phyloP scores from a whole-genome alignment of 2,888 invertebrate species.

The Catotricha subobsoleta region DNA sequence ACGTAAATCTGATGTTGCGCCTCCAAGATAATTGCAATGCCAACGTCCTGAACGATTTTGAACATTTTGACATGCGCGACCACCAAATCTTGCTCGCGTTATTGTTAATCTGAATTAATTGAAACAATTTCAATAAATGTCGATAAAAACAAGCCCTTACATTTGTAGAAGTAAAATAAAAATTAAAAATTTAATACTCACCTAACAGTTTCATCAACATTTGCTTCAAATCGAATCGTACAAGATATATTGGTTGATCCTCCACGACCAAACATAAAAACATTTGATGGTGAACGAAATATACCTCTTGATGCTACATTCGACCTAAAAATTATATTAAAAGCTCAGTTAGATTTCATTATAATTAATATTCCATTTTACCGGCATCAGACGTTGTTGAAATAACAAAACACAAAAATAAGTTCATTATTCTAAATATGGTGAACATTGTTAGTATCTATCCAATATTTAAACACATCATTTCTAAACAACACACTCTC shows the following conservation, averaged over 20 bases:
- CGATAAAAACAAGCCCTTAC: background rate
- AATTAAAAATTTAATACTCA: background rate
- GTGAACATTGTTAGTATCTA: no score
- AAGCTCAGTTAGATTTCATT: background rate
- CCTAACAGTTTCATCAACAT: conserved; percentile 42
- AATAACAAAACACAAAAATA: no score
- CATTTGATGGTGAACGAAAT: conserved; percentile 59
- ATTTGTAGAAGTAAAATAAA: background rate
- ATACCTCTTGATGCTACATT: conserved; percentile 33
- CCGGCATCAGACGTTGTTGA: no score
- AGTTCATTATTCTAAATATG: no score
- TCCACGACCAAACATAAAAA: conserved; percentile 67
- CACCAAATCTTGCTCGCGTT: conserved; percentile 10
- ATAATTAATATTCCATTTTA: background rate
- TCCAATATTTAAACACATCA: no score
- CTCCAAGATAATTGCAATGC: conserved; percentile 38
- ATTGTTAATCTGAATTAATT: conserved; percentile 8
- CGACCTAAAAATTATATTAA: conserved; percentile 32
- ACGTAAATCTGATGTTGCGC: conserved; percentile 35
- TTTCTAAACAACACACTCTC: no score
- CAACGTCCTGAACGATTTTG: conserved; percentile 36
- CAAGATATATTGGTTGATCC: conserved; percentile 60
- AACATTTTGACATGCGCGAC: conserved; percentile 9
- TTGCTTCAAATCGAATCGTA: conserved; percentile 55
- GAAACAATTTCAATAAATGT: background rate